Evolutionary conservation across 2,113 vertebrate genomes (phyloP).

Genomic region (Tyrannus savana): DNA sequence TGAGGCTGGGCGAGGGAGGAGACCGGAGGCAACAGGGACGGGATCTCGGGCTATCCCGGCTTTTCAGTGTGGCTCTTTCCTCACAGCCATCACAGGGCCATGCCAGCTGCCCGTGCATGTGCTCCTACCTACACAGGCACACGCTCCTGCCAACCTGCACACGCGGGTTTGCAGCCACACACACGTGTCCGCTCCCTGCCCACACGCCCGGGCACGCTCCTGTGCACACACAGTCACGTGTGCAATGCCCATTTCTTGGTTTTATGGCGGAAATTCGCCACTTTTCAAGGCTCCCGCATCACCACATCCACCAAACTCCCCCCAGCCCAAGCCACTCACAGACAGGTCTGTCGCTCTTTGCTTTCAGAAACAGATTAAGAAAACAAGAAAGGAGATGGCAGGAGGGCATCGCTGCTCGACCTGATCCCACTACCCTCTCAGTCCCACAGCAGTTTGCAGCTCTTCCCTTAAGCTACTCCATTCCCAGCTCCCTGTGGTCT

Average conservation of each 20-base stretch:
- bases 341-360: neutral
- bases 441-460: neutral
- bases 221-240: accelerated
- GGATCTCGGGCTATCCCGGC: neutral
- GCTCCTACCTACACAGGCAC: neutral
- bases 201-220: accelerated
- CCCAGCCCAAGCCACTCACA: neutral
- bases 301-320: accelerated
- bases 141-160: neutral
- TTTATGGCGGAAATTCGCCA: neutral
- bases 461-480: neutral
- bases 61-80: neutral
- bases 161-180: neutral
- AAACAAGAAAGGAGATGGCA: accelerated
- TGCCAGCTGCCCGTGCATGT: neutral
- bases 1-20: conserved; percentile 1
- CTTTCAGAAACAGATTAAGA: neutral
- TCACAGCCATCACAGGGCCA: neutral
- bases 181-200: neutral
- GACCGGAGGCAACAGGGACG: neutral
- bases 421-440: accelerated
- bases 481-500: neutral
- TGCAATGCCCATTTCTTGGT: accelerated
- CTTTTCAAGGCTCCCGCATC: neutral
- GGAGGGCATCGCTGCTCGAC: accelerated